Evolutionary conservation across 2,888 invertebrate species (phyloP), one percentile per base, ranked within the genome.

Genomic region (Helleia helle): DNA sequence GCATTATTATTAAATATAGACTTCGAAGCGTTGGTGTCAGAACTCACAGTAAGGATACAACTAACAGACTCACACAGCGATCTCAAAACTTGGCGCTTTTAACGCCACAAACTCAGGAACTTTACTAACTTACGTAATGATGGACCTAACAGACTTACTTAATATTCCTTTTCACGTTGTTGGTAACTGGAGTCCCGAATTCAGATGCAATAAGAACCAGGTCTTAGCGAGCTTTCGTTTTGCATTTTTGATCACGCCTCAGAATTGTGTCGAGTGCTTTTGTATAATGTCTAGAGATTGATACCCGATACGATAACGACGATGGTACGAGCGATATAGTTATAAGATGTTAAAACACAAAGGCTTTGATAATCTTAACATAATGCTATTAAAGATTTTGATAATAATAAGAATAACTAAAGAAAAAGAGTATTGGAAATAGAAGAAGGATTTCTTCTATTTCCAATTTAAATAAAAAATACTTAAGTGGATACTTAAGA

Each of bases 241-340:
- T 44, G 39, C 48, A 50, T 50, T 50, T 50, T 50, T 48, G 49
- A 50, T 50, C 46, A 41, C 41, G 46, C 46, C 39, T 46, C 38
- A 42, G 44, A 46, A 48, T 42, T 43, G 39, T 40, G 18, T 28
- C 44, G 42, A 39, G 30, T 28, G 42, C 43, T 48, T 46, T 48
- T 46, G 38, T 50, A 37, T 43, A 38, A 37, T 24, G 42, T 42
- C 48, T 38, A 41, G 39, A 41, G 49, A 43, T 42, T 36, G 42
- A 46, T 44, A 25, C 48, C 44, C 42, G 40, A 50, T 50, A 46
- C 46, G 46, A 42, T 46, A 41, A 36, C 42, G 44, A 45, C 38
- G 41, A 42, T 41, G 40, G 5, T 6, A 18, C 5, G 7, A 22
- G 22, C 22, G 22, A 22, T 2, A 2, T 5, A 4, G 3, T 22